phyloP scores from a whole-genome alignment of 2,797 vertebrate genomes.

The Tokudaia muenninki region DNA sequence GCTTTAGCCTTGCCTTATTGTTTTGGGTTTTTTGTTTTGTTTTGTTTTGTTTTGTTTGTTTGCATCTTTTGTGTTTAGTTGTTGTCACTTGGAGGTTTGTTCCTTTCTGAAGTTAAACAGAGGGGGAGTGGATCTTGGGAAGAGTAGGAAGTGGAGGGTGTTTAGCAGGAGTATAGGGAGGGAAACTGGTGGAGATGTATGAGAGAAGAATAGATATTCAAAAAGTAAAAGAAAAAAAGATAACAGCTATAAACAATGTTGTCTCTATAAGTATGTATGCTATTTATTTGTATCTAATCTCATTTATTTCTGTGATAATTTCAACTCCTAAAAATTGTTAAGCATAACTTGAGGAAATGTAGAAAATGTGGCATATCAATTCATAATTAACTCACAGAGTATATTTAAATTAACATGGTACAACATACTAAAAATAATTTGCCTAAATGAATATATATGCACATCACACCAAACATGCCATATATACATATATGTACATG shows the following conservation, averaged over 20 bases:
- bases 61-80: neutral
- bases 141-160: fast-evolving
- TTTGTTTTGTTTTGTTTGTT: too few relatives aligned
- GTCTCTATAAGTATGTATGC: neutral
- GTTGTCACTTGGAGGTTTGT: neutral
- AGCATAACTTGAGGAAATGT: neutral
- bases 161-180: neutral
- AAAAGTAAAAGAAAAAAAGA: neutral
- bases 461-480: neutral
- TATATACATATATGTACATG: too few relatives aligned
- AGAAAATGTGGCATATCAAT: neutral
- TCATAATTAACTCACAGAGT: neutral
- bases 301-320: neutral
- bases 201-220: neutral
- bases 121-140: neutral
- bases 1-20: neutral
- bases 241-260: neutral
- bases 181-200: neutral
- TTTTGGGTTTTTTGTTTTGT: neutral
- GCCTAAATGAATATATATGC: neutral
- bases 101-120: neutral
- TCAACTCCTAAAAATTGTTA: neutral
- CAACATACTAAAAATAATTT: neutral
- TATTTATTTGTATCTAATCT: neutral
- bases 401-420: neutral